phyloP scores from a whole-genome alignment of 2,888 invertebrate species.

The Nephrotoma guestfalica region DNA sequence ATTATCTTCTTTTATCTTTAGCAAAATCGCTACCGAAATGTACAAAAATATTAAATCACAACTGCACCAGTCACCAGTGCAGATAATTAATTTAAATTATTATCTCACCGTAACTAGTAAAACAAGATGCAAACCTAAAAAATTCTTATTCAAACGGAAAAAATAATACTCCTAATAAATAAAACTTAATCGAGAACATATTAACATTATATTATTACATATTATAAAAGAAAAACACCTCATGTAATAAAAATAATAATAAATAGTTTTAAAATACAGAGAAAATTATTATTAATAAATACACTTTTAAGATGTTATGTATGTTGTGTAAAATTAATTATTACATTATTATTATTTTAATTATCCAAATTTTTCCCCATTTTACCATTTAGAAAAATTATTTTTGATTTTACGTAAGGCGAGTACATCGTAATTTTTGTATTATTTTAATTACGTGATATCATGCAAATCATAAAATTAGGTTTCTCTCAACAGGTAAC shows the following conservation, averaged over 20 bases:
- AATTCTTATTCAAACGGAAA: neutral
- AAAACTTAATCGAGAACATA: neutral
- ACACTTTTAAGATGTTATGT: neutral
- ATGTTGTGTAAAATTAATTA: neutral
- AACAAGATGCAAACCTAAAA: neutral
- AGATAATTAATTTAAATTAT: neutral
- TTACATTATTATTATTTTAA: neutral
- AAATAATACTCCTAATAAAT: neutral
- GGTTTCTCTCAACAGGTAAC: neutral
- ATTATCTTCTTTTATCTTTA: no score
- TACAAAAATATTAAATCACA: neutral
- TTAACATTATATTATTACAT: neutral
- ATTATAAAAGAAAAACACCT: neutral
- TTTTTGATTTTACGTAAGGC: neutral
- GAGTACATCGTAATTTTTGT: neutral
- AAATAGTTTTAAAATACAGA: neutral
- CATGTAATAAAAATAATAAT: neutral
- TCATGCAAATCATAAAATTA: neutral
- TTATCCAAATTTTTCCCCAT: neutral
- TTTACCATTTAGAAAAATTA: neutral
- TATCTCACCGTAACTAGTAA: neutral
- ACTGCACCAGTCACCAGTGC: neutral
- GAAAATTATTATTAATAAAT: neutral
- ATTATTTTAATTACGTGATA: neutral
- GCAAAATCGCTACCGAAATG: neutral